Evolutionary conservation across 2,113 vertebrate genomes (phyloP).

Genomic region (Equus quagga): DNA sequence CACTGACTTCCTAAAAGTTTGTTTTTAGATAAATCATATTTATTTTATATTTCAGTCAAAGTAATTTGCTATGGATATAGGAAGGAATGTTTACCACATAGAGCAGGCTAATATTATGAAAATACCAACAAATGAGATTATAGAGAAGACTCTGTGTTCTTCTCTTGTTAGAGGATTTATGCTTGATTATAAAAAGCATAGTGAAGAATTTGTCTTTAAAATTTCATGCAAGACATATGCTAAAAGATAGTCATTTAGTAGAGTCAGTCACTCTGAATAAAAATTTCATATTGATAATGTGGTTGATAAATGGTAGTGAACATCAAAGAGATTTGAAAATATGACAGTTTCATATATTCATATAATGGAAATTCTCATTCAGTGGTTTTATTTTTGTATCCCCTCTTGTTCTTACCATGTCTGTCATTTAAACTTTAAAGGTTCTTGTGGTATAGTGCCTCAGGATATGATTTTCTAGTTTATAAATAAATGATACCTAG

Average conservation of each 20-base stretch:
- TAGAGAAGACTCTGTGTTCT: background rate
- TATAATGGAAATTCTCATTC: slow-evolving; percentile 73
- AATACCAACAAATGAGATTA: background rate
- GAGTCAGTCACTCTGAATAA: slow-evolving; percentile 63
- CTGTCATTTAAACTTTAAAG: slow-evolving; percentile 84
- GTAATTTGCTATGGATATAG: background rate
- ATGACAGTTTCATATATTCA: slow-evolving; percentile 74
- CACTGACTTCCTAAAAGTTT: background rate
- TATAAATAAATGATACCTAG: slow-evolving; percentile 83
- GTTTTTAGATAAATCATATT: background rate
- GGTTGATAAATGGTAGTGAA: slow-evolving; percentile 75
- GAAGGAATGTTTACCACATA: background rate
- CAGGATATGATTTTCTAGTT: slow-evolving; percentile 80
- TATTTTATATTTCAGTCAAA: background rate
- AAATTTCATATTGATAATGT: slow-evolving; percentile 73
- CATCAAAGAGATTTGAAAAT: slow-evolving; percentile 81
- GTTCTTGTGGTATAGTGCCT: slow-evolving; percentile 74
- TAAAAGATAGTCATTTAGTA: slow-evolving; percentile 73
- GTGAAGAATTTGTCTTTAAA: background rate
- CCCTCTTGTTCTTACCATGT: slow-evolving; percentile 78
- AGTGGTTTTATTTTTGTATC: slow-evolving; percentile 77
- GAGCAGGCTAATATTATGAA: background rate
- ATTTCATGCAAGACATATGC: slow-evolving; percentile 52
- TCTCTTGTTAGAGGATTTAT: background rate
- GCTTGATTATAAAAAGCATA: slow-evolving; percentile 37